phyloP scores from a whole-genome alignment of 2,113 vertebrate species.

The Hassar affinis region DNA sequence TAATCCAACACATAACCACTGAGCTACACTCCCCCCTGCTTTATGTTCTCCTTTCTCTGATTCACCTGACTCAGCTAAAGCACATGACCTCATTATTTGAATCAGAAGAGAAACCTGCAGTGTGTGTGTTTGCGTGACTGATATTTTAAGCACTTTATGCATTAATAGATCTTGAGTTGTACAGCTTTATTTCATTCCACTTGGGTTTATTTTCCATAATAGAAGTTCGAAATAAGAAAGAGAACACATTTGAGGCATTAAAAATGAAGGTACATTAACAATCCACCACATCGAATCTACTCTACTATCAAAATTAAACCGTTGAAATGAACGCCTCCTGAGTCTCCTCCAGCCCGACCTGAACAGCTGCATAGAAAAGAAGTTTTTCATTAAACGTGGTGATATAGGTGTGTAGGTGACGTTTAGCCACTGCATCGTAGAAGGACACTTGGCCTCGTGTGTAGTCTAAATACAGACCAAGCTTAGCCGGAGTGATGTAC shows the following conservation, averaged over 20 bases:
- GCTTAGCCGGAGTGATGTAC: background rate
- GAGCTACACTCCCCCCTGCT: background rate
- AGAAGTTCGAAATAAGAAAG: background rate
- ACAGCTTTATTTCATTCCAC: background rate
- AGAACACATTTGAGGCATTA: background rate
- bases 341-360: background rate
- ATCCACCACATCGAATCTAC: too few species aligned
- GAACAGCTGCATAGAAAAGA: constrained; percentile 20
- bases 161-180: background rate
- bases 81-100: background rate
- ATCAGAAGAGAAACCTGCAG: background rate
- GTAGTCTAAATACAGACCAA: constrained; percentile 32
- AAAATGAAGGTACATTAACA: background rate
- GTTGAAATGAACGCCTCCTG: background rate
- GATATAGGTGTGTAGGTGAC: constrained; percentile 22
- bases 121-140: background rate
- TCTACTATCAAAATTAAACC: background rate
- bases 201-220: background rate
- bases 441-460: constrained; percentile 33
- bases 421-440: constrained; percentile 5
- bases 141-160: background rate
- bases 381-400: constrained; percentile 26
- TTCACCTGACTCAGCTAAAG: background rate
- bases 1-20: too few species aligned
- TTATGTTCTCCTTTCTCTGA: background rate